phyloP scores from a whole-genome alignment of 2,797 vertebrate genomes.

The Spinibarbus caldwelli region DNA sequence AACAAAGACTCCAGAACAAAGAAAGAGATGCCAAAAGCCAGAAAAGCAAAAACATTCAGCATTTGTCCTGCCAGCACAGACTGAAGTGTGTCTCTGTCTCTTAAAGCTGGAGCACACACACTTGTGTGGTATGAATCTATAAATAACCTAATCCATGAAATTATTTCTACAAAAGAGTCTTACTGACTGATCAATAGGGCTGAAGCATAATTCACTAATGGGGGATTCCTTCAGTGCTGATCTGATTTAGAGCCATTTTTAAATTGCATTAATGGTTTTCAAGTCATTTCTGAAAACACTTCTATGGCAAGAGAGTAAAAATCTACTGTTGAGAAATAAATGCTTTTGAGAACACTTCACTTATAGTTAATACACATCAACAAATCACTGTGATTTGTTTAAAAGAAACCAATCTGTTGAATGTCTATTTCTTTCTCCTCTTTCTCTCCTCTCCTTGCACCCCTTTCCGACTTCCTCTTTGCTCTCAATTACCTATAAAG shows the following conservation, averaged over 20 bases:
- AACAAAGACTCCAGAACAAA: background rate
- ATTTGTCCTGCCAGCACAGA: background rate
- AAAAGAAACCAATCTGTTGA: background rate
- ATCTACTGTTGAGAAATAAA: background rate
- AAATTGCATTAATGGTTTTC: too few species aligned
- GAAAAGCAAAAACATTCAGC: background rate
- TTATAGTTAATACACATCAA: background rate
- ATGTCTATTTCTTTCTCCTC: background rate
- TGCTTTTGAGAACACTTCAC: background rate
- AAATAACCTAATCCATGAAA: background rate
- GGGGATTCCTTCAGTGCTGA: background rate
- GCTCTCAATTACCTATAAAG: background rate
- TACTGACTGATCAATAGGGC: background rate
- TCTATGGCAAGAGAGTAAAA: background rate
- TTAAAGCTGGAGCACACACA: background rate
- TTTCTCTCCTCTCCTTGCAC: background rate
- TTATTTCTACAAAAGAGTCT: background rate
- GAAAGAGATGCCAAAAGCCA: background rate
- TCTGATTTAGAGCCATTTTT: background rate
- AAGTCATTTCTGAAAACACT: background rate
- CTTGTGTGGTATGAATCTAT: background rate
- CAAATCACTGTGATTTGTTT: conserved; percentile 19
- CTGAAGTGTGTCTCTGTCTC: background rate
- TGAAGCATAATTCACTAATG: background rate
- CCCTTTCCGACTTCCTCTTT: background rate